These are phyloP conservation scores for Minunthozetes semirufus DNA, from an alignment of 2,888 invertebrate species.

Conservation along the genomic window DNA sequence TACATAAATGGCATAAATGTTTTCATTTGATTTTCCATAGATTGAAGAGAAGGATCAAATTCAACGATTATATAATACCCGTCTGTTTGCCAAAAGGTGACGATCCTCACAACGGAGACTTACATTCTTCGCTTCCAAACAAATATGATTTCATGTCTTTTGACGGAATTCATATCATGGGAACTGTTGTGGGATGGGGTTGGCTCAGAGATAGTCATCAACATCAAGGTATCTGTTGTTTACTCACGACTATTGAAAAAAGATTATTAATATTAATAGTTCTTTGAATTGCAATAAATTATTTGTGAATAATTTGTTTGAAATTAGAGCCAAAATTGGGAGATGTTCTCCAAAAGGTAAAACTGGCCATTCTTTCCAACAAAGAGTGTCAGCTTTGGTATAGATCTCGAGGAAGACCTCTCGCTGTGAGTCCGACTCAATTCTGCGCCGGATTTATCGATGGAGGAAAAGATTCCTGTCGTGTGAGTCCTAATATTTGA, in stretches of 20 bases:
- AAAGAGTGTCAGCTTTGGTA: slow-evolving; percentile 69
- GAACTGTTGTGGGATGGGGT: slow-evolving; percentile 37
- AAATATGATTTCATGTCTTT: slow-evolving; percentile 16
- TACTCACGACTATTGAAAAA: neutral
- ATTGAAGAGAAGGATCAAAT: slow-evolving; percentile 18
- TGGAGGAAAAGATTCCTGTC: slow-evolving; percentile 44
- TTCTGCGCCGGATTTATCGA: slow-evolving; percentile 44
- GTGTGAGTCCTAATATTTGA: slow-evolving; percentile 39
- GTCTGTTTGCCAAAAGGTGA: slow-evolving; percentile 33
- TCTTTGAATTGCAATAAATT: neutral
- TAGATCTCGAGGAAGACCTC: slow-evolving; percentile 64
- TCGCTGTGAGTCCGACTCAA: slow-evolving; percentile 63
- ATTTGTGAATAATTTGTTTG: neutral
- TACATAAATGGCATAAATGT: neutral
- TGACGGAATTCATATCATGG: slow-evolving; percentile 7
- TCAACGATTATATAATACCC: slow-evolving; percentile 35
- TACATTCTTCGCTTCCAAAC: neutral
- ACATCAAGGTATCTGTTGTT: slow-evolving; percentile 7
- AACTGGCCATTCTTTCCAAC: slow-evolving; percentile 66
- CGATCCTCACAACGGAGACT: slow-evolving; percentile 1
- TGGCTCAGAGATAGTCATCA: slow-evolving; percentile 32
- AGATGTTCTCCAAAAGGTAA: slow-evolving; percentile 62
- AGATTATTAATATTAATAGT: neutral
- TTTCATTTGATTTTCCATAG: neutral
- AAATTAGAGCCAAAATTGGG: slow-evolving; percentile 48